Percentiles rank a stretch among this genome's conserved stretches.
These are phyloP conservation scores for Caenorhabditis becei DNA, from an alignment of 2,888 invertebrate species.

Conservation along the genomic window DNA sequence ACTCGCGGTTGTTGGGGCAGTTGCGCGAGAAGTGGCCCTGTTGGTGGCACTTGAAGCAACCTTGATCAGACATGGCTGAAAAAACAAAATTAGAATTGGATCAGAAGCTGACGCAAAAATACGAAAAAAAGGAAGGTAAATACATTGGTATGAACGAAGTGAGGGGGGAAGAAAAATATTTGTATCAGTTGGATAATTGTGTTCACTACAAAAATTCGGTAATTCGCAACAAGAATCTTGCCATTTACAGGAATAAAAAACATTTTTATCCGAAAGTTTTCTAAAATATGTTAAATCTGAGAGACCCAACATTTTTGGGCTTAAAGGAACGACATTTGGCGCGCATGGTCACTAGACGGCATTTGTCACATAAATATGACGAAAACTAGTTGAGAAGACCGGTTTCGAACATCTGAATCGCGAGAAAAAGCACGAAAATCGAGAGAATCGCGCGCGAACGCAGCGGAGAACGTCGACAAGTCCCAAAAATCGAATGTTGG, in stretches of 20 bases:
- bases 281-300: neutral
- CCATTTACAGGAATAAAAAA: no score
- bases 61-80: conserved; percentile 66
- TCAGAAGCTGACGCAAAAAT: neutral
- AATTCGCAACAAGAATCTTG: no score
- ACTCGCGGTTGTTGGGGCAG: conserved; percentile 65
- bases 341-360: neutral
- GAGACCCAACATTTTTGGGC: neutral
- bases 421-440: conserved; percentile 4
- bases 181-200: no score
- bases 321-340: neutral
- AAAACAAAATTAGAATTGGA: conserved; percentile 6
- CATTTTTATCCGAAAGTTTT: no score
- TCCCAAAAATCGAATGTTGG: conserved; percentile 57
- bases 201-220: no score
- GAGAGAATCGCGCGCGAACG: neutral
- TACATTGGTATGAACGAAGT: neutral
- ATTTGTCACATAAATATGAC: neutral
- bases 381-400: conserved; percentile 24
- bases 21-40: conserved; percentile 77
- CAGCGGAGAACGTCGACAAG: conserved; percentile 21
- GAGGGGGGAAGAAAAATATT: no score
- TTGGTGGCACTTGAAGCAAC: conserved; percentile 78
- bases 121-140: neutral
- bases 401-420: conserved; percentile 8